phyloP scores from a whole-genome alignment of 2,797 vertebrate genomes.

The Microcaecilia unicolor region DNA sequence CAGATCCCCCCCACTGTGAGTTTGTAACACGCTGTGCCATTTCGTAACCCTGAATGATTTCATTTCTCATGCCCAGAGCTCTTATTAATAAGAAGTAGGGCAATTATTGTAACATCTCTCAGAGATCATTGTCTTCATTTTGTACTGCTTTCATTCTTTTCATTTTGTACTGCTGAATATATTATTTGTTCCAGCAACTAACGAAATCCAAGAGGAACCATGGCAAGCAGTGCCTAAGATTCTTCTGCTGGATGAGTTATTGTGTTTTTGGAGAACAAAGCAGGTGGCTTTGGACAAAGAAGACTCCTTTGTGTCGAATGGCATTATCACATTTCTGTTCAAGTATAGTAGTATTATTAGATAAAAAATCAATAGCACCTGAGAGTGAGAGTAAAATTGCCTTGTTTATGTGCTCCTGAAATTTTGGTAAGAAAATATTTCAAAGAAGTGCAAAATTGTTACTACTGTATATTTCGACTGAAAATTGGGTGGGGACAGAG shows the following conservation, averaged over 20 bases:
- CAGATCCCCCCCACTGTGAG: not conserved
- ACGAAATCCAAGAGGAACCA: slow-evolving; percentile 11
- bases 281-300: not conserved
- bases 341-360: not conserved
- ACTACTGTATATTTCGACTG: too few species aligned
- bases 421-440: too few species aligned
- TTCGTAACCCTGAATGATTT: slow-evolving; percentile 18
- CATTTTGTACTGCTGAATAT: slow-evolving; percentile 14
- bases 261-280: slow-evolving; percentile 2
- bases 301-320: not conserved
- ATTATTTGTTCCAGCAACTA: slow-evolving; percentile 14
- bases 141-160: slow-evolving; percentile 3
- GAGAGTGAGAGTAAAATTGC: not conserved
- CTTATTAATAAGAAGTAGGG: slow-evolving; percentile 2
- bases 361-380: not conserved
- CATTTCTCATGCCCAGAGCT: slow-evolving; percentile 9
- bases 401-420: too few species aligned
- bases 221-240: not conserved
- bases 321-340: not conserved
- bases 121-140: slow-evolving; percentile 3
- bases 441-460: too few species aligned
- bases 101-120: not conserved
- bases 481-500: too few species aligned
- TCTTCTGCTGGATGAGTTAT: not conserved
- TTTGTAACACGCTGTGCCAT: not conserved